A percentile compares a stretch with the other conserved stretches of the same genome.
These are phyloP conservation scores for Oryctes rhinoceros DNA, from an alignment of 1,140 invertebrate genomes.

Conservation along the genomic window DNA sequence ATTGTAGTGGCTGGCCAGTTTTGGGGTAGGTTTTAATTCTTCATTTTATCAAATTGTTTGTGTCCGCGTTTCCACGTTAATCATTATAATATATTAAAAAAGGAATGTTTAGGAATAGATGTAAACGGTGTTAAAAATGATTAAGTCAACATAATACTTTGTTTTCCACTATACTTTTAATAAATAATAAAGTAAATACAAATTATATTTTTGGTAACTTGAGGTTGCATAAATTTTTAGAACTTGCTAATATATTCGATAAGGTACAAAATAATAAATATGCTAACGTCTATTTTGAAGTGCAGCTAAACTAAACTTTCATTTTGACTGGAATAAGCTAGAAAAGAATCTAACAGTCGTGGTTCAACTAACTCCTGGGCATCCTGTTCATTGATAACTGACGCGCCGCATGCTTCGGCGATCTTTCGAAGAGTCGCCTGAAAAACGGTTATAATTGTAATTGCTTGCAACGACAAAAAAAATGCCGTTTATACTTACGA, in stretches of 20 bases:
- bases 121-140: no score
- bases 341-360: conserved; percentile 73
- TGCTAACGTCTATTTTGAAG: neutral
- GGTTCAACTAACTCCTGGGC: conserved; percentile 72
- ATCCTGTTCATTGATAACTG: conserved; percentile 64
- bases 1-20: no score
- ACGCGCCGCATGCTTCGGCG: conserved; percentile 65
- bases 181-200: conserved; percentile 19
- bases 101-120: no score
- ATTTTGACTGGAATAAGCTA: conserved; percentile 73
- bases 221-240: conserved; percentile 4
- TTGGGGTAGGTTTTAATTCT: no score
- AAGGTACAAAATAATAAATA: conserved; percentile 36
- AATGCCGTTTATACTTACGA: conserved; percentile 68
- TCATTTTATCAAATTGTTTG: no score
- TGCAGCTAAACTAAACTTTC: conserved; percentile 71
- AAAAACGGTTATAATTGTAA: conserved; percentile 48
- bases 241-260: neutral
- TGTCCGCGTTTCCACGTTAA: no score
- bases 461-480: no score
- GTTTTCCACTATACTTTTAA: neutral
- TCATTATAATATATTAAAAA: no score
- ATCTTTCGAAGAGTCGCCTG: conserved; percentile 77
- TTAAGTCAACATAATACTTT: neutral
- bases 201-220: conserved; percentile 24